Evolutionary conservation across 1,140 invertebrate species (phyloP).

Genomic region (Drepana arcuata): DNA sequence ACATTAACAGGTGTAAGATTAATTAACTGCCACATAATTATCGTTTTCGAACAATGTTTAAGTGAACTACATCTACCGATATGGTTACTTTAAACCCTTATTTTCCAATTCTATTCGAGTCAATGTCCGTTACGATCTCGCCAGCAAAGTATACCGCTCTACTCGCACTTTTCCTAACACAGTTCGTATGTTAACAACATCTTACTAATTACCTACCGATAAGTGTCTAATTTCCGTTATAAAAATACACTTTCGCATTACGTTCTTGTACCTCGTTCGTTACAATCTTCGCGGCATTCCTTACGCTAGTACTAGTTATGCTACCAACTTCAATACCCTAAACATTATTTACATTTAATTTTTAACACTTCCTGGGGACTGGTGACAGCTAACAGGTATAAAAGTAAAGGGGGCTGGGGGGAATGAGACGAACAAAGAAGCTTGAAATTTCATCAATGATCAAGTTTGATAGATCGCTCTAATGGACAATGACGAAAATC

Average conservation of each 20-base stretch:
- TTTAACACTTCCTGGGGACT: constrained; percentile 63
- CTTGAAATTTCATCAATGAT: constrained; percentile 70
- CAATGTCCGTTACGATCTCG: no score
- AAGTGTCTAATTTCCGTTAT: constrained; percentile 56
- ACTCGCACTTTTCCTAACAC: no score
- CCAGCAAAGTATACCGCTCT: no score
- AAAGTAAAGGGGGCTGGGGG: constrained; percentile 18
- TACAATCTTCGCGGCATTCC: constrained; percentile 37
- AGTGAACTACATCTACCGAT: constrained; percentile 57
- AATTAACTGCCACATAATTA: constrained; percentile 57
- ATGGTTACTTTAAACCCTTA: constrained; percentile 55
- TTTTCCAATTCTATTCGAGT: no score
- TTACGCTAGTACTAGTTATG: constrained; percentile 42
- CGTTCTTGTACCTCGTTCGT: neutral
- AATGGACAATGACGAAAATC: constrained; percentile 10
- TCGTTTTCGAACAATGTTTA: constrained; percentile 58
- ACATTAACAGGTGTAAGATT: constrained; percentile 72
- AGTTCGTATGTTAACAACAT: constrained; percentile 49
- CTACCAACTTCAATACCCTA: constrained; percentile 51
- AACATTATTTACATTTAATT: constrained; percentile 48
- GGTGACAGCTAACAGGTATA: constrained; percentile 13
- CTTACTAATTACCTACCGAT: constrained; percentile 44
- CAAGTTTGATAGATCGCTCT: constrained; percentile 15
- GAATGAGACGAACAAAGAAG: constrained; percentile 44
- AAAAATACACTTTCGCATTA: constrained; percentile 56